A percentile compares a stretch with the other conserved stretches of the same genome.
Conservation (phyloP, 1,140 invertebrate species). For the Leptinotarsa defecta region DNA sequence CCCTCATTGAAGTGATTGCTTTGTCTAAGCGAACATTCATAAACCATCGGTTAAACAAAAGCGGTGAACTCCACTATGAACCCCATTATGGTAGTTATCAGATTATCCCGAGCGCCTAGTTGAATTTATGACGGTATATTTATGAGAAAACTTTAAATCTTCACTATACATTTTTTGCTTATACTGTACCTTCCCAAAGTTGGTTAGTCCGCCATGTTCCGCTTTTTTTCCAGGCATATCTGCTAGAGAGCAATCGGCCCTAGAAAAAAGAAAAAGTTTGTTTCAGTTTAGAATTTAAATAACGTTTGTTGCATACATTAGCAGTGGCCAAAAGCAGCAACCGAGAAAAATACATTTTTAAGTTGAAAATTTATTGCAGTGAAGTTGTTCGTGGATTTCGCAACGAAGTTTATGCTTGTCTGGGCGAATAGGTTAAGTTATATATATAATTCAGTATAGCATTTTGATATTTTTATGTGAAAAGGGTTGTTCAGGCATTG, state of each 20-base stretch:
- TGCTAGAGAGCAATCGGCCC: conserved; percentile 69
- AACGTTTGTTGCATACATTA: conserved; percentile 24
- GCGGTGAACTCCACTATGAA: background rate
- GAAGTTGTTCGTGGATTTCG: background rate
- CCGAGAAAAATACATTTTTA: conserved; percentile 3
- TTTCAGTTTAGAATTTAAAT: conserved; percentile 18
- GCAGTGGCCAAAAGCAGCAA: background rate
- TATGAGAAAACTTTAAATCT: conserved; percentile 15
- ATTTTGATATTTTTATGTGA: too few relatives aligned
- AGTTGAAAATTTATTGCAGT: background rate
- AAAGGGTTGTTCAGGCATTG: too few relatives aligned
- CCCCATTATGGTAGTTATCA: conserved; percentile 9
- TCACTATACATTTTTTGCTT: background rate
- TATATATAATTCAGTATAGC: background rate
- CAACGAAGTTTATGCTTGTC: background rate
- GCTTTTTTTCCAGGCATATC: conserved; percentile 64
- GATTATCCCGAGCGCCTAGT: background rate
- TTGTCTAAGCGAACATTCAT: background rate
- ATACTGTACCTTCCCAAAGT: conserved; percentile 68
- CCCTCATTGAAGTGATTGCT: too few relatives aligned
- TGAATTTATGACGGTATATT: background rate
- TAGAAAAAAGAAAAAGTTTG: conserved; percentile 39
- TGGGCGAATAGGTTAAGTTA: background rate
- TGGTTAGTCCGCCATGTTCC: conserved; percentile 68
- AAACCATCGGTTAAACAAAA: conserved; percentile 6